phyloP scores from a whole-genome alignment of 2,888 invertebrate genomes.

The Epirrhoe tristata region DNA sequence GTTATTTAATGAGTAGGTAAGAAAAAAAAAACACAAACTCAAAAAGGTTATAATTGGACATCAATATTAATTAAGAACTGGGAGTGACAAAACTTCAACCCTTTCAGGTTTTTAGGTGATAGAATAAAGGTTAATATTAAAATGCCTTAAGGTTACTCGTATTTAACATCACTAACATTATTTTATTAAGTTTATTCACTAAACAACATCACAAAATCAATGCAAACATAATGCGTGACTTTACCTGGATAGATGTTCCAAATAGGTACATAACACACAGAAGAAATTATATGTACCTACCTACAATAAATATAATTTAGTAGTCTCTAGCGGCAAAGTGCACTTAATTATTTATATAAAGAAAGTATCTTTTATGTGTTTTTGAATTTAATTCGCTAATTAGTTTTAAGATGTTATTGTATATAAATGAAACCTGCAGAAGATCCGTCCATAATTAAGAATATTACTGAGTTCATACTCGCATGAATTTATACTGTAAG shows the following conservation, averaged over 20 bases:
- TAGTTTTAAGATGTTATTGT: conserved; percentile 45
- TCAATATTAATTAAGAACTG: too few species aligned
- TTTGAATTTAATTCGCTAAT: conserved; percentile 16
- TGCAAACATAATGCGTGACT: not conserved
- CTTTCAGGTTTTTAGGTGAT: too few species aligned
- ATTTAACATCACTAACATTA: too few species aligned
- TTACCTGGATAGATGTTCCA: not conserved
- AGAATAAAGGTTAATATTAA: too few species aligned
- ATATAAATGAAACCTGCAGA: conserved; percentile 67
- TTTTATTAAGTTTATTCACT: too few species aligned
- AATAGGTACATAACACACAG: not conserved
- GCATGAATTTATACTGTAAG: conserved; percentile 27
- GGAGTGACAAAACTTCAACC: too few species aligned
- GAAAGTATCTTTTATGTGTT: not conserved
- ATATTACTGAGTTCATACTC: conserved; percentile 27
- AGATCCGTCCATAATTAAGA: conserved; percentile 72
- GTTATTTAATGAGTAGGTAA: too few species aligned
- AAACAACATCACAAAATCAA: not conserved
- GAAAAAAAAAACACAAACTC: too few species aligned
- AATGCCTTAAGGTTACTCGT: too few species aligned
- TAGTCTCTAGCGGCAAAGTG: conserved; percentile 50
- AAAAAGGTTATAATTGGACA: too few species aligned
- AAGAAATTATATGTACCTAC: not conserved
- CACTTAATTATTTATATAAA: conserved; percentile 49
- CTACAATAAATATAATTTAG: conserved; percentile 2